A percentile compares a stretch with the other conserved stretches of the same genome.
Conservation (phyloP, 2,797 vertebrate species). For the Muraenolepis orangiensis region DNA sequence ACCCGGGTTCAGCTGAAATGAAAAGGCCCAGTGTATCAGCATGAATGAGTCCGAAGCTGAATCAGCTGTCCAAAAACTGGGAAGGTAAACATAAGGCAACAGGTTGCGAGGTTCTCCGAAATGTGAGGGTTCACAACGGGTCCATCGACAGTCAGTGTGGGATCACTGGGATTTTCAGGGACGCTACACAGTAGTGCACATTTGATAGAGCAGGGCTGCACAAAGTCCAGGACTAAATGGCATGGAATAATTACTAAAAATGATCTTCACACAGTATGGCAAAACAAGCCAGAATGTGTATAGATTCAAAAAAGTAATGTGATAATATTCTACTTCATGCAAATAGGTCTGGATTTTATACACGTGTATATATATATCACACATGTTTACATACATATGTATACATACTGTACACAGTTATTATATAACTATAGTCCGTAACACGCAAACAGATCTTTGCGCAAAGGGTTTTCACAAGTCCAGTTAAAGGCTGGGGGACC, state of each 20-base stretch:
- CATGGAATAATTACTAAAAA: conserved; percentile 36
- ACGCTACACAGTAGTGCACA: conserved; percentile 45
- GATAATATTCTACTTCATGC: neutral
- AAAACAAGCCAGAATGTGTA: neutral
- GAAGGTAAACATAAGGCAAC: neutral
- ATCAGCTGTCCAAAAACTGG: neutral
- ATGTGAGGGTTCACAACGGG: no score
- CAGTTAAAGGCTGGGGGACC: neutral
- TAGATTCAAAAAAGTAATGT: neutral
- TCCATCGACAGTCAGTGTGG: conserved; percentile 19
- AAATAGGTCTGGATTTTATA: no score
- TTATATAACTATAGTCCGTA: neutral
- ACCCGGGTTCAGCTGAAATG: conserved; percentile 56
- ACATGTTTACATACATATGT: no score
- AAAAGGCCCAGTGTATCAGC: conserved; percentile 18
- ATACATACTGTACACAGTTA: no score
- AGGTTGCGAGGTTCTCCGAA: neutral
- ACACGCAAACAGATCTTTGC: neutral
- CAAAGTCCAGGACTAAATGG: conserved; percentile 25
- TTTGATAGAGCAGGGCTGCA: conserved; percentile 29
- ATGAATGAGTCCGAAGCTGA: conserved; percentile 16
- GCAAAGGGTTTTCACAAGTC: neutral
- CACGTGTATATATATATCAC: no score
- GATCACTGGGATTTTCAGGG: no score
- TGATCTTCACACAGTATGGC: conserved; percentile 21